Evolutionary conservation across 2,113 vertebrate genomes (phyloP).

Genomic region (Labrus mixtus): DNA sequence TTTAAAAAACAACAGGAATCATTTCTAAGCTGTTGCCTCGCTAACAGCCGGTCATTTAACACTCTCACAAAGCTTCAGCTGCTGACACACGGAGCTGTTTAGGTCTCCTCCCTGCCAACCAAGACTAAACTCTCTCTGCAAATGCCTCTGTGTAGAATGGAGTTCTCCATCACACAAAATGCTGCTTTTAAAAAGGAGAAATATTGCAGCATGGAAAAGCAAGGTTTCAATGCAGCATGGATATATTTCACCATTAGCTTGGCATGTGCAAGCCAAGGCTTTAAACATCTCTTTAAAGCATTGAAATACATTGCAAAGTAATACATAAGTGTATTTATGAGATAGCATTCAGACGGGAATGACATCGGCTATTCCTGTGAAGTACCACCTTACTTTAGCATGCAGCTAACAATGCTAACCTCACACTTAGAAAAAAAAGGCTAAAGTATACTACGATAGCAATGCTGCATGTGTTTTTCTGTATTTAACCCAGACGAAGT

Average conservation of each 20-base stretch:
- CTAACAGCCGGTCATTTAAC: not conserved
- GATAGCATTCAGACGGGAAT: constrained; percentile 59
- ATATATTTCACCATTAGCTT: constrained; percentile 58
- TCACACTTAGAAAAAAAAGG: constrained; percentile 45
- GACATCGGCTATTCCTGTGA: constrained; percentile 57
- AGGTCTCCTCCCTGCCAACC: not conserved
- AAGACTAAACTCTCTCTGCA: constrained; percentile 74
- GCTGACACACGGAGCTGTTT: constrained; percentile 3
- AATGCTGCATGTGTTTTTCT: constrained; percentile 80
- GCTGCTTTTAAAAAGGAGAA: constrained; percentile 51
- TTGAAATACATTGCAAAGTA: constrained; percentile 74
- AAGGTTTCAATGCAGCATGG: constrained; percentile 83
- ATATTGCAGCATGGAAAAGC: constrained; percentile 75
- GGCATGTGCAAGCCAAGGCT: constrained; percentile 72
- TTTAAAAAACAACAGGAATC: not conserved
- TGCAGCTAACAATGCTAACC: constrained; percentile 69
- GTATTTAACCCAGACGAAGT: constrained; percentile 73
- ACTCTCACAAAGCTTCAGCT: constrained; percentile 2
- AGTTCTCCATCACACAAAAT: constrained; percentile 50
- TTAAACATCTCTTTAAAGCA: constrained; percentile 64
- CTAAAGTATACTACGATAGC: constrained; percentile 60
- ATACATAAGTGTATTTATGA: constrained; percentile 26
- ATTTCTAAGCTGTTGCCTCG: not conserved
- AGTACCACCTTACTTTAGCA: constrained; percentile 69
- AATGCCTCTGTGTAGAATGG: constrained; percentile 54